These are phyloP conservation scores for Eilema sororculum DNA, from an alignment of 2,888 invertebrate species.

Conservation along the genomic window DNA sequence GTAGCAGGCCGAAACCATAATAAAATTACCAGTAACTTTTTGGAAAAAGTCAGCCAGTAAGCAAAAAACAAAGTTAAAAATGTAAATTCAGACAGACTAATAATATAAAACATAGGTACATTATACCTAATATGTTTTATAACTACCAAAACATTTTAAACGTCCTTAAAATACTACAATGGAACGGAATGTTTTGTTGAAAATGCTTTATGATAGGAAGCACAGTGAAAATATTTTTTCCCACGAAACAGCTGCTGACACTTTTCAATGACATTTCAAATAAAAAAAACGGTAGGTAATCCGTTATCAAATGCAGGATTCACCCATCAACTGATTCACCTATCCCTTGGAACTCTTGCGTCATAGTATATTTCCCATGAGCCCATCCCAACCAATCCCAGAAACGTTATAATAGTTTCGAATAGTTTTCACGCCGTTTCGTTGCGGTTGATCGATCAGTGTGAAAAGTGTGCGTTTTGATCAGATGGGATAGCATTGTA, in stretches of 20 bases:
- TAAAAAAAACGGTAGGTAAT: constrained; percentile 11
- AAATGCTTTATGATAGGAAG: constrained; percentile 20
- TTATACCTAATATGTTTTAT: neutral
- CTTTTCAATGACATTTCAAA: constrained; percentile 9
- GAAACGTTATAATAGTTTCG: constrained; percentile 53
- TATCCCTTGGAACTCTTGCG: constrained; percentile 40
- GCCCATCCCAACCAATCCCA: constrained; percentile 77
- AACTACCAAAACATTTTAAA: constrained; percentile 15
- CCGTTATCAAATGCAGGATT: constrained; percentile 16
- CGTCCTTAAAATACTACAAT: constrained; percentile 21
- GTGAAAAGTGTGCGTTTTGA: constrained; percentile 69
- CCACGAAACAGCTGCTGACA: constrained; percentile 17
- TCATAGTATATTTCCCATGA: constrained; percentile 73
- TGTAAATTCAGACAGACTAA: neutral
- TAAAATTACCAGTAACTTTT: neutral
- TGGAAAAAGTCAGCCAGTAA: neutral
- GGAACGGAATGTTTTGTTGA: constrained; percentile 21
- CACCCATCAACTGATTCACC: constrained; percentile 26
- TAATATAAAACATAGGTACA: neutral
- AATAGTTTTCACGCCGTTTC: constrained; percentile 80
- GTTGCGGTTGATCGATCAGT: constrained; percentile 68
- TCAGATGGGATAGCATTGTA: constrained; percentile 60
- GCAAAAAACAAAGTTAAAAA: neutral
- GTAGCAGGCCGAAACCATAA: too few relatives aligned
- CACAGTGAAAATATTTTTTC: constrained; percentile 15